phyloP scores from a whole-genome alignment of 2,888 invertebrate species.

The Linnaemya vulpina region DNA sequence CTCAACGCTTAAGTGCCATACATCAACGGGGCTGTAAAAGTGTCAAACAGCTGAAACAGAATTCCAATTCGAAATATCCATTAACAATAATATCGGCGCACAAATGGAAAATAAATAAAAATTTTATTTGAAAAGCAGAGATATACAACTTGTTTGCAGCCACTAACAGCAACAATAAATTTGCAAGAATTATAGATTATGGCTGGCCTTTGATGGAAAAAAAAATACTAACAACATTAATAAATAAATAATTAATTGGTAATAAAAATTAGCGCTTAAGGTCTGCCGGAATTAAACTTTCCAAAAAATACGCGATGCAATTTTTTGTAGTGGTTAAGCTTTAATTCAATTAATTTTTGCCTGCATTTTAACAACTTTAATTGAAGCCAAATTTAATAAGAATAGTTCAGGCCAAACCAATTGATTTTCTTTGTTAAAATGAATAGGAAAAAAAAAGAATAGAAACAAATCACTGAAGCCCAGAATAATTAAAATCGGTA shows the following conservation, averaged over 20 bases:
- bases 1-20: conserved; percentile 26
- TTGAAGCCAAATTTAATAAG: too few species aligned
- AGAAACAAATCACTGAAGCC: not conserved
- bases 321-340: too few species aligned
- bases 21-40: conserved; percentile 54
- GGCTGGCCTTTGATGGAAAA: not conserved
- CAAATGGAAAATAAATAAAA: conserved; percentile 28
- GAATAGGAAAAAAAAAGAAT: not conserved
- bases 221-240: too few species aligned
- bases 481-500: not conserved
- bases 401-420: not conserved
- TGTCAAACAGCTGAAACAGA: conserved; percentile 39
- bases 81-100: conserved; percentile 17
- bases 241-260: not conserved
- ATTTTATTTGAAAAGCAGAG: not conserved
- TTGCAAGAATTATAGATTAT: conserved; percentile 22
- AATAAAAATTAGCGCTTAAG: not conserved
- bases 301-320: too few species aligned
- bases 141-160: not conserved
- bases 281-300: not conserved
- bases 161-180: conserved; percentile 38
- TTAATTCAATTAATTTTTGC: too few species aligned
- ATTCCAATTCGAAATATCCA: conserved; percentile 15
- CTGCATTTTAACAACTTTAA: not conserved
- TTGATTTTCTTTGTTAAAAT: not conserved